Evolutionary conservation across 2,797 vertebrate genomes (phyloP), one percentile per base, ranked within the genome.

Genomic region (Oreochromis mossambicus): DNA sequence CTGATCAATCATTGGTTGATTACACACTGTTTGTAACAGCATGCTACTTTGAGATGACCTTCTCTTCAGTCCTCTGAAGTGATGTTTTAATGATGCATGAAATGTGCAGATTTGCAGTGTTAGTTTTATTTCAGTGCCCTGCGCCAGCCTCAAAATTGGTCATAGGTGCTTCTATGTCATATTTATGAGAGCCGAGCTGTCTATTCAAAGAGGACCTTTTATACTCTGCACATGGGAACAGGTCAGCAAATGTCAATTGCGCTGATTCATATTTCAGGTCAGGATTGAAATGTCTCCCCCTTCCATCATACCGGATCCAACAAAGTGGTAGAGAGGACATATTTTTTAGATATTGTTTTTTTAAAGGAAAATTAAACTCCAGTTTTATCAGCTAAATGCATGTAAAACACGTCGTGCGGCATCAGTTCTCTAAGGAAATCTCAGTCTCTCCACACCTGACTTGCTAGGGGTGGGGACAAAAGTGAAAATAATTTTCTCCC

Each of bases 41-140:
- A 86, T 78, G 85, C 86, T 86, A 83, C 88, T 93, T 90, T 89
- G 81, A 90, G 92, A 94, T 90, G 92, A 95, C 94, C 92, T 94
- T 93, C 92, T 92, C 91, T 83, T 50, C 84, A 83, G 68, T 89
- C 61, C 78, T 92, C 79, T 88, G 84, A 92, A 92, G 92, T 87
- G 83, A 92, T 90, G 87, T 92, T 94, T 94, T 92, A 95, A 95
- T 94, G 91, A 95, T 94, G 94, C 94, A 94, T 95, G 92, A 94
- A 94, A 95, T 93, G 85, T 94, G 92, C 91, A 94, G 91, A 95
- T 95, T 94, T 94, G 93, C 91, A 88, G 87, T 86, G 90, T 93
- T 95, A 89, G 91, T 92, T 93, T 94, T 92, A 92, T 93, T 87
- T 94, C 90, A 91, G 83, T 86, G 89, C 90, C 78, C 87, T 13